Evolutionary conservation across 2,113 vertebrate genomes (phyloP), one percentile per base, ranked within the genome.

Genomic region (Phocoena sinus): DNA sequence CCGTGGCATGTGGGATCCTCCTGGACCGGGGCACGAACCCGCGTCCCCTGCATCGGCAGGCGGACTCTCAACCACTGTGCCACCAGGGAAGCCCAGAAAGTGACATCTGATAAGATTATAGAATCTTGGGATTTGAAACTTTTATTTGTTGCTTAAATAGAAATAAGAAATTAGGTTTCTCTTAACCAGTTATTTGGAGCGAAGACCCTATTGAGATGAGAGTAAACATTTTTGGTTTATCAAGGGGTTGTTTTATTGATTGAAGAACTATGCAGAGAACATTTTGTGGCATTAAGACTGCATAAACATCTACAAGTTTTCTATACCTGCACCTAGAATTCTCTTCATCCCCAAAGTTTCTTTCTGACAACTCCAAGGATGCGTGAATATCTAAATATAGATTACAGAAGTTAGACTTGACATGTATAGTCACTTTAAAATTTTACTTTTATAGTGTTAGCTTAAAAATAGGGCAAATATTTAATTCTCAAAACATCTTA

Each of bases 401-500:
- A 44, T 95, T 60, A 41, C 6, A 70, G 7, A 89, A 76, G 4
- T 93, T 84, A 92, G 26, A 87, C 26, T 87, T 85, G 74, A 53
- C 38, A 65, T 93, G 2, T 79, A 15, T 8, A 53, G 38, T 86
- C 15, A n/a, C 56, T 79, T 89, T 92, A 33, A 85, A 50, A 53
- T 20, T 85, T 58, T 95, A 89, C 50, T 73, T 84, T 70, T 76
- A 67, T 56, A 13, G 10, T 47, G 56, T 96, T 93, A 91, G 25
- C 36, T 80, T 91, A 65, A 60, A 89, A 68, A 86, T 41, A 73
- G 44, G 33, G 53, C 56, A 79, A 88, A 76, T 91, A 70, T 44
- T 88, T 97, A 80, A 62, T 83, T 79, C 25, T 87, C 25, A 95
- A 47, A 93, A 70, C 15, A 74, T 58, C 53, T 91, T 91, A 44